phyloP scores from a whole-genome alignment of 2,888 invertebrate genomes.

The Orchesellides sinensis region DNA sequence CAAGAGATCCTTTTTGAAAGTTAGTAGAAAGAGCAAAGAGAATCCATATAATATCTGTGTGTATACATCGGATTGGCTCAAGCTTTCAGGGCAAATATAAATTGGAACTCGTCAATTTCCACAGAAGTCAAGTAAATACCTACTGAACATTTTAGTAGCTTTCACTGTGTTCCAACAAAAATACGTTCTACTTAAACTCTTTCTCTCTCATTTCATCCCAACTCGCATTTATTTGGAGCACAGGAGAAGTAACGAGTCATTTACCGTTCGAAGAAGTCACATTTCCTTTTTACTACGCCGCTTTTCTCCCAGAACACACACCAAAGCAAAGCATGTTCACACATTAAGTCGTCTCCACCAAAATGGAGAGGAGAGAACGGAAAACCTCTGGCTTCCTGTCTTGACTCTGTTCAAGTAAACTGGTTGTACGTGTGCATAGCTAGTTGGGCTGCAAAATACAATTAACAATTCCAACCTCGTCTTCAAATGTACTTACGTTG shows the following conservation, averaged over 20 bases:
- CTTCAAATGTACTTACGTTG: constrained; percentile 9
- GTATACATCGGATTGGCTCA: too few species aligned
- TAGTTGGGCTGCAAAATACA: constrained; percentile 7
- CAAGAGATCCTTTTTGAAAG: constrained; percentile 18
- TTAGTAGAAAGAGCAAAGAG: not conserved
- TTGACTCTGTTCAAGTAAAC: constrained; percentile 34
- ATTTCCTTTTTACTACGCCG: constrained; percentile 51
- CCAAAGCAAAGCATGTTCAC: constrained; percentile 12
- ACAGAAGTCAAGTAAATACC: not conserved
- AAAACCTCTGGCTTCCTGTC: constrained; percentile 44
- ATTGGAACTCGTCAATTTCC: constrained; percentile 22
- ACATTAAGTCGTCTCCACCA: constrained; percentile 43
- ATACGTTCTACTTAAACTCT: not conserved
- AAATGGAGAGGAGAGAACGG: constrained; percentile 29
- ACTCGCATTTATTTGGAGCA: constrained; percentile 10
- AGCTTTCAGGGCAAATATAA: constrained; percentile 28
- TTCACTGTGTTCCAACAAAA: constrained; percentile 10
- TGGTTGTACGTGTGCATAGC: not conserved
- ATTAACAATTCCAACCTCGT: constrained; percentile 54
- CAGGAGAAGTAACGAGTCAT: constrained; percentile 17
- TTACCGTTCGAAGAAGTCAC: constrained; percentile 43
- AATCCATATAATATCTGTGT: too few species aligned
- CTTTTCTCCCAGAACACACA: constrained; percentile 20
- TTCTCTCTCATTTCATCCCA: constrained; percentile 18
- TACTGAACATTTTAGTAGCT: not conserved